Conservation (phyloP, 2,113 vertebrate species). For the Mirounga angustirostris region DNA sequence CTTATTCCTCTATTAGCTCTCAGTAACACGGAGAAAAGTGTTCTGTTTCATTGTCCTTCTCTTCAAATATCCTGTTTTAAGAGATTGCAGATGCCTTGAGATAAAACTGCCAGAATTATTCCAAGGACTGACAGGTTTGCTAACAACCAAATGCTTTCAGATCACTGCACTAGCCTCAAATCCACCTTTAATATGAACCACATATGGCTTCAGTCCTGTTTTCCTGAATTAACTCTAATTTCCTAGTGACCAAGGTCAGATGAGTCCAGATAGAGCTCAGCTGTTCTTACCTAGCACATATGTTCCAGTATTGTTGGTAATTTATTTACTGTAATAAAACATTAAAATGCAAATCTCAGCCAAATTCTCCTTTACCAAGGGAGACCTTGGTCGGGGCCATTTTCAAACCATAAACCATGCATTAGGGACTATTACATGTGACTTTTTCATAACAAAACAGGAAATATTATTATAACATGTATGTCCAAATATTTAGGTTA, state of each 20-base stretch:
- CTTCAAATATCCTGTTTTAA: constrained; percentile 76
- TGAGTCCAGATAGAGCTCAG: constrained; percentile 82
- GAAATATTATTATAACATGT: neutral
- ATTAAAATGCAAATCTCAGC: constrained; percentile 72
- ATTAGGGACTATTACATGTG: neutral
- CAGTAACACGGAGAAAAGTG: neutral
- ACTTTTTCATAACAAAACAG: constrained; percentile 42
- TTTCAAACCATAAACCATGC: neutral
- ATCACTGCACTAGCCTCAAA: constrained; percentile 69
- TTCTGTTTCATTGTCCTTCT: constrained; percentile 45
- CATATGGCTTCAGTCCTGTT: constrained; percentile 83
- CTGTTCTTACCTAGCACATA: constrained; percentile 85
- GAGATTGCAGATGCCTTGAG: constrained; percentile 74
- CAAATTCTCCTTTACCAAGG: constrained; percentile 56
- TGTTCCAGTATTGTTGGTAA: constrained; percentile 81
- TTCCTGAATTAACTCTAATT: constrained; percentile 86
- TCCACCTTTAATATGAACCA: constrained; percentile 76
- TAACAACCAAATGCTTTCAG: constrained; percentile 75
- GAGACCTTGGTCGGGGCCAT: neutral
- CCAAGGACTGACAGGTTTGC: constrained; percentile 82
- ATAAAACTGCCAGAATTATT: constrained; percentile 78
- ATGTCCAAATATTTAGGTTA: neutral
- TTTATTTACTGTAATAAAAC: constrained; percentile 82
- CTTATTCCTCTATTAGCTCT: neutral
- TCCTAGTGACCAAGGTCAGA: constrained; percentile 84